Base-by-base conservation (phyloP, 2,888 invertebrate genomes). In the Leptinotarsa juncta region DNA sequence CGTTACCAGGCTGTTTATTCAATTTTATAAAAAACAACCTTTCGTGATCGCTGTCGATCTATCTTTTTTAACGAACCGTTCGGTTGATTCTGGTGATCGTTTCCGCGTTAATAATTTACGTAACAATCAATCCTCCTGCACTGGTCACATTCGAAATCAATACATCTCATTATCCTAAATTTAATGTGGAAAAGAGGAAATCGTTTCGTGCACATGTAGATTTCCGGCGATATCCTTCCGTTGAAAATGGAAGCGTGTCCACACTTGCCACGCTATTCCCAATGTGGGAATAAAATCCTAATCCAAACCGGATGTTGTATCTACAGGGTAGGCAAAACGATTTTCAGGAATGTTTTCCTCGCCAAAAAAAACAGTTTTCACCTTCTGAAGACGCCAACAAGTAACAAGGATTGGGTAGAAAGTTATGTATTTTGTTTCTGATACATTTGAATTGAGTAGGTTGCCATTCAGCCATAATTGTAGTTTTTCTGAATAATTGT, bases 191-290 rank as follows among this genome's bases (percentile, higher is more conserved):
- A 57, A 57, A 23, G 18, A 7, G 10, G 53, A 14, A 15, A 20
- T 26, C 3, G 15, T 23, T 57, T 23, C 57, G 57, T 57, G 57
- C 57, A 57, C 20, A 57, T 57, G 57, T 23, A 57, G 18, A 23
- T 57, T 57, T 57, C 23, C 57, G 20, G 12, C 3, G 55, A 57
- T 20, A 57, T 20, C 18, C 2, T 20, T 23, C 5, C 57, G 23
- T 23, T 12, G 20, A 16, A 20, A 23, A 57, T 23, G 57, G 16
- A 57, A 57, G 55, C 55, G 55, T 57, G 55, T 20, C 55, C 55
- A 20, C 23, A 57, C 23, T 23, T 15, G 20, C 23, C 57, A 57
- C 57, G 57, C 57, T 57, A 57, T 57, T 57, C 57, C 57, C 57
- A 5, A 26, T 7, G 57, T 23, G 23, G 20, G 10, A 14, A 57